Base-by-base conservation (phyloP, 2,888 invertebrate genomes). In the Stictocephala bisonia region DNA sequence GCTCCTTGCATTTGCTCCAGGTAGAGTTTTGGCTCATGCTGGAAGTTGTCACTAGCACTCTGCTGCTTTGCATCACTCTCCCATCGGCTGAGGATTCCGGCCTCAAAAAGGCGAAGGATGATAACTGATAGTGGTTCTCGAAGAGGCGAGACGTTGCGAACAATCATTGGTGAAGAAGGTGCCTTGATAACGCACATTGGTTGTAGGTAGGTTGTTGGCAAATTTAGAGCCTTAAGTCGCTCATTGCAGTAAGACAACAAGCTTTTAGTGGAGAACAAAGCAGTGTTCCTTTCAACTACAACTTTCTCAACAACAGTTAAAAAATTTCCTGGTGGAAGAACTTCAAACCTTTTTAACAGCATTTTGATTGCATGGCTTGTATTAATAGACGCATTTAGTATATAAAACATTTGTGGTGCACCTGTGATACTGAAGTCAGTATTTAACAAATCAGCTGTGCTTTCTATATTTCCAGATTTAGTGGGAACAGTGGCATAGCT, bases 401-500 rank as follows among this genome's bases (percentile, higher is more conserved):
- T 71, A 24, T 76, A 72, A 31, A 71, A 77, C 78, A 77, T 77
- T 51, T 76, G 75, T 22, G 77, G 75, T 24, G 74, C 66, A 6
- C 80, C 80, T 0, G 75, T 77, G 11, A 80, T 70, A 50, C 75
- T 75, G 22, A 80, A 74, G 41, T 77, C 74, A 2, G 79, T 78
- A 22, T 76, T 73, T 15, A 80, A 53, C 0, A 80, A 24, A 26
- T 80, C 75, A 2, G 58, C 27, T 35, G 76, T 77, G 22, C 68
- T 75, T 24, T 79, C 73, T 1, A 80, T 77, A 58, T 80, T 78
- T 1, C 77, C 74, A 3, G 74, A 75, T 29, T 77, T 76, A 15
- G 77, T 76, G 6, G 80, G 80, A 20, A 80, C 78, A 1, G 79
- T 80, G 22, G 80, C 79, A 13, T 80, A 72, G 71, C 80, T 80